Conservation (phyloP, 1,140 invertebrate genomes). For the silkworm (Bombyx mori) region ASM3026992v2 NC_085110.1:11002501-11003000, state of each 20-base stretch:
- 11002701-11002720: too few species aligned
- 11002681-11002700: too few species aligned
- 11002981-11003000: background rate
- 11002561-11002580: too few species aligned
- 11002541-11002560: too few species aligned
- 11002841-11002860: conserved; percentile 93
- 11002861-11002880: conserved; percentile 90
- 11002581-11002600: too few species aligned
- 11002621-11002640: too few species aligned
- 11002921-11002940: conserved; percentile 79
- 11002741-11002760: conserved; percentile 85
- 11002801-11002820: conserved; percentile 93
- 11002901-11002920: conserved; percentile 90
- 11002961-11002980: conserved; percentile 37
- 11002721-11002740: conserved; percentile 85
- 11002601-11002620: too few species aligned
- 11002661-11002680: too few species aligned
- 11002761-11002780: conserved; percentile 91
- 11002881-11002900: conserved; percentile 88
- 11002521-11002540: too few species aligned
- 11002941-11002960: conserved; percentile 69
- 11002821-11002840: conserved; percentile 91
- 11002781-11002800: conserved; percentile 90
- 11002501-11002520: too few species aligned
- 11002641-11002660: too few species aligned